Percentiles rank a stretch among this genome's conserved stretches.
phyloP scores from a whole-genome alignment of 2,888 invertebrate genomes.

The Clanis bilineata region DNA sequence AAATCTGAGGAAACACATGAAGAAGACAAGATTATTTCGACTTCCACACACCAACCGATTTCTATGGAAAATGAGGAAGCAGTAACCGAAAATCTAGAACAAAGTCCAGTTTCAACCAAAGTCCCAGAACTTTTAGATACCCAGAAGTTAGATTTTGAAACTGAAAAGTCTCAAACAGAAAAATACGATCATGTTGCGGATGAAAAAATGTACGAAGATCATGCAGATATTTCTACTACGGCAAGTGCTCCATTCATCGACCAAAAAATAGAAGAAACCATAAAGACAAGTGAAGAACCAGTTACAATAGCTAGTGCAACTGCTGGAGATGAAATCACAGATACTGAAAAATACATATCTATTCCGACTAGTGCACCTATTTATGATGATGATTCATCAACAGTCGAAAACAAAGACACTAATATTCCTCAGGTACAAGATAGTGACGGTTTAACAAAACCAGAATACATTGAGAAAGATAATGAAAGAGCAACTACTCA shows the following conservation, averaged over 20 bases:
- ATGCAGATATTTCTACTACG: neutral
- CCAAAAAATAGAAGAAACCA: neutral
- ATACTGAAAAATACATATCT: neutral
- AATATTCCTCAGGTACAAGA: conserved; percentile 1
- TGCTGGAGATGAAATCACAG: conserved; percentile 1
- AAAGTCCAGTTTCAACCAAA: conserved; percentile 12
- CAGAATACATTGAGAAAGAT: conserved; percentile 19
- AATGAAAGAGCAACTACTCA: conserved; percentile 20
- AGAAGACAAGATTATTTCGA: conserved; percentile 23
- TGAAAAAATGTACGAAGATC: neutral
- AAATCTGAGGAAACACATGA: conserved; percentile 16
- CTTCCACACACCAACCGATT: neutral
- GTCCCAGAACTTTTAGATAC: neutral
- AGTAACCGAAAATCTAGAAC: conserved; percentile 13
- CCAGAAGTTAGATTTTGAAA: neutral
- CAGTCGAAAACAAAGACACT: neutral
- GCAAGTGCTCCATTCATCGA: neutral
- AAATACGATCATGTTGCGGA: neutral
- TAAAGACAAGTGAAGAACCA: conserved; percentile 15
- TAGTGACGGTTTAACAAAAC: neutral
- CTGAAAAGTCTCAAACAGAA: conserved; percentile 3
- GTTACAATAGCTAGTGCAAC: conserved; percentile 13
- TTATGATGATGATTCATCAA: neutral
- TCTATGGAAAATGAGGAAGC: neutral
- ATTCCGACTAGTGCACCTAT: neutral